These are phyloP conservation scores for Pelobates cultripes DNA, from an alignment of 2,797 vertebrate genomes.

Conservation along the genomic window DNA sequence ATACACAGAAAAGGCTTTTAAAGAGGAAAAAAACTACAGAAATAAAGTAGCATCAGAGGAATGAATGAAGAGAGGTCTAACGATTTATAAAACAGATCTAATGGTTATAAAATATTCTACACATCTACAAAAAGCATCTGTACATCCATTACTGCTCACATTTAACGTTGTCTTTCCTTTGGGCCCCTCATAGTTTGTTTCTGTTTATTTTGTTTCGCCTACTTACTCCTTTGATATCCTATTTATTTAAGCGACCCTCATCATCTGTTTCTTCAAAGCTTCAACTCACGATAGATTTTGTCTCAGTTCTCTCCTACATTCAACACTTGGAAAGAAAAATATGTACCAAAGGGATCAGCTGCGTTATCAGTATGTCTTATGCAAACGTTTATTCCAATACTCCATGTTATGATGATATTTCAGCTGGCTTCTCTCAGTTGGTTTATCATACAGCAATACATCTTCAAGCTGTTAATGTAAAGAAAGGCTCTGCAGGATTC, in stretches of 20 bases:
- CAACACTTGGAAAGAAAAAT: slow-evolving; percentile 1
- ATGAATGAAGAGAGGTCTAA: neutral
- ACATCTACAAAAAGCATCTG: neutral
- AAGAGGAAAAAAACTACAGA: neutral
- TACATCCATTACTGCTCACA: neutral
- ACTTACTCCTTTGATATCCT: slow-evolving; percentile 1
- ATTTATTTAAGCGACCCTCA: slow-evolving; percentile 7
- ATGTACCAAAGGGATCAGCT: slow-evolving; percentile 1
- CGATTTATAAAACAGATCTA: neutral
- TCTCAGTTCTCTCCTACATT: neutral
- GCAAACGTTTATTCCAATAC: neutral
- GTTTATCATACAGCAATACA: neutral
- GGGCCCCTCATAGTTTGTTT: neutral
- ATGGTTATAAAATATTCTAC: neutral
- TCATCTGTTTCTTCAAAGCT: slow-evolving; percentile 30
- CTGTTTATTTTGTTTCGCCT: slow-evolving; percentile 24
- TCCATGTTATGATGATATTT: neutral
- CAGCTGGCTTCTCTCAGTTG: slow-evolving; percentile 29
- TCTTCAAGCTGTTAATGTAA: slow-evolving; percentile 8
- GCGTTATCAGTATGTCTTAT: slow-evolving; percentile 28
- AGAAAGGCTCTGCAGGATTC: neutral
- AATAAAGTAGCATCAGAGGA: neutral
- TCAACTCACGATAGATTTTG: slow-evolving; percentile 5
- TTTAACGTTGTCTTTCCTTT: neutral
- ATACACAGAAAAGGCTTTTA: neutral